Base-by-base conservation (phyloP, 2,113 vertebrate species). In the Pseudorectes ferrugineus region DNA sequence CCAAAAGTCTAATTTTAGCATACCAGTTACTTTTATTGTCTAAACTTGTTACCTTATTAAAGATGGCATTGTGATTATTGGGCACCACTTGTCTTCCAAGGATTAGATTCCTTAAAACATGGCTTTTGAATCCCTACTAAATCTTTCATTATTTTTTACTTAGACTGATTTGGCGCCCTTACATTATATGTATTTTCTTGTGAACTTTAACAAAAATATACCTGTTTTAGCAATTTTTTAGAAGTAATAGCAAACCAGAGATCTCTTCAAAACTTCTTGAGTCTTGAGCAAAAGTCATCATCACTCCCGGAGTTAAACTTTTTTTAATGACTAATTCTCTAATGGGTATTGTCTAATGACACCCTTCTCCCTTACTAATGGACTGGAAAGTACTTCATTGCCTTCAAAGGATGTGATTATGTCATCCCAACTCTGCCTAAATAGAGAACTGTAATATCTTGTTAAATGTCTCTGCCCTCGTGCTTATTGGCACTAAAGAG, bases 291-390 rank as follows among this genome's bases (percentile, higher is more conserved):
- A 59, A 91, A 89, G 57, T 48, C 74, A 23, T 24, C 76, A 38
- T 84, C 12, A 1, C 13, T 68, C 43, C 52, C 68, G 71, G 36
- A 92, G 78, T 92, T 88, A 82, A 96, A 94, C 71, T 89, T 89
- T 38, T 85, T 85, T 75, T 77, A 89, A 88, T 88, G 58, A 33
- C 49, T 49, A 88, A 88, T 85, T 93, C 92, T 62, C 42, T 14
- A 22, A 57, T 42, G 88, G 54, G 75, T 76, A 57, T 70, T 82
- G 9, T 75, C 66, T 96, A 92, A 95, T 89, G 96, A 88, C 85
- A 82, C 90, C 3, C 16, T 89, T 94, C 78, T 94, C 85, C n/a
- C 35, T 82, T 92, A 62, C 90, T 96, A 94, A 96, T 96, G 93
- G 92, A 89, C 81, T 92, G 85, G 78, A 94, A 96, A 95, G 88